phyloP scores from a whole-genome alignment of 2,888 invertebrate genomes.

The Chrysolina americana region DNA sequence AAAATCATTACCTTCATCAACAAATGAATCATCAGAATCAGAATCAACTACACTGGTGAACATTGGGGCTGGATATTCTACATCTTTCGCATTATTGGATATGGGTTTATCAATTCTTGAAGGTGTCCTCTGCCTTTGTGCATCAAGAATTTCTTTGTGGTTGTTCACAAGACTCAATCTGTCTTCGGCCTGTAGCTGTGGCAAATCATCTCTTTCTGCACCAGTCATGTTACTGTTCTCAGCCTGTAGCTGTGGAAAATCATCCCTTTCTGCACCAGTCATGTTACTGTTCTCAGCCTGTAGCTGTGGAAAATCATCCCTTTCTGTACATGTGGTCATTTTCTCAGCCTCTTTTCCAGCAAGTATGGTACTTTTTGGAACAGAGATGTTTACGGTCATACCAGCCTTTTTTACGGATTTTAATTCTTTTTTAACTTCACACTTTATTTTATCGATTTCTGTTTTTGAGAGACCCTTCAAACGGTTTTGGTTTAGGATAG shows the following conservation, averaged over 20 bases:
- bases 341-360: background rate
- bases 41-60: background rate
- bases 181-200: background rate
- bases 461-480: constrained; percentile 9
- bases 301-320: background rate
- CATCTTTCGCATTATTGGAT: background rate
- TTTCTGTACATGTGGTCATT: background rate
- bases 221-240: too few relatives aligned
- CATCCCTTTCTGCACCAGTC: background rate
- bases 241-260: background rate
- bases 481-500: background rate
- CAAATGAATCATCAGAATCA: constrained; percentile 44
- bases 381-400: background rate
- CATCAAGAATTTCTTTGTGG: background rate
- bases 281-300: background rate
- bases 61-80: background rate
- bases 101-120: background rate
- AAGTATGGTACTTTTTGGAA: background rate
- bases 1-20: constrained; percentile 38
- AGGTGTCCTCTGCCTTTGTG: background rate
- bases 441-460: constrained; percentile 21
- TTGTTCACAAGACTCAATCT: background rate
- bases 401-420: background rate
- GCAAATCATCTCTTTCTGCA: background rate
- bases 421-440: background rate